Conservation (phyloP, 2,113 vertebrate genomes). For the Lethenteron camtschaticum region DNA sequence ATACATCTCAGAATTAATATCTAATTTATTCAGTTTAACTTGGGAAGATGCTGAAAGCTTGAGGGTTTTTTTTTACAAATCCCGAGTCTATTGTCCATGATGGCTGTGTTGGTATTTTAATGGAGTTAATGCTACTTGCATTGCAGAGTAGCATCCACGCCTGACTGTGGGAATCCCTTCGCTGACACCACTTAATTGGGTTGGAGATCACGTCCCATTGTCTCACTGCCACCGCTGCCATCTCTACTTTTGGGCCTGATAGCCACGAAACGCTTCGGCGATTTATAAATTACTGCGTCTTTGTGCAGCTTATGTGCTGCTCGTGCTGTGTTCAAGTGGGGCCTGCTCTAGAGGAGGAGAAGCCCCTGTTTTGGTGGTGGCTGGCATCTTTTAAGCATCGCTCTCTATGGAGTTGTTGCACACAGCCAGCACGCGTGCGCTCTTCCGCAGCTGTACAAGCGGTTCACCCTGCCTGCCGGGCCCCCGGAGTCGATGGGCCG, state of each 20-base stretch:
- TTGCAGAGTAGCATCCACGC: no score
- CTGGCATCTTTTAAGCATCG: neutral
- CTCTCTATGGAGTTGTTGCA: neutral
- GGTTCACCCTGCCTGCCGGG: conserved; percentile 39
- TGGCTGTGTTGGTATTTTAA: no score
- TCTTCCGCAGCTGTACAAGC: conserved; percentile 47
- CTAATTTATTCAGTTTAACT: no score
- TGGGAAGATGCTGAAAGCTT: no score
- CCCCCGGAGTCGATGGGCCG: conserved; percentile 57
- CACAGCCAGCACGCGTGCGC: conserved; percentile 6
- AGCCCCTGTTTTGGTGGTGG: neutral
- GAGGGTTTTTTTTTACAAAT: no score
- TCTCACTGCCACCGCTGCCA: no score
- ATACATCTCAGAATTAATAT: no score
- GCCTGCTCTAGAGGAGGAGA: neutral
- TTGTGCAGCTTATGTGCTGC: neutral
- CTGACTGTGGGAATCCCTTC: no score
- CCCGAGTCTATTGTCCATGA: no score
- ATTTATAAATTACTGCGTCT: neutral
- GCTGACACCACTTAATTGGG: no score
- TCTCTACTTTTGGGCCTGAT: neutral
- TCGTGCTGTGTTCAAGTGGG: neutral
- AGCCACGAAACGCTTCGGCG: neutral
- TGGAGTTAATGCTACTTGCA: no score
- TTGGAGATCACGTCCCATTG: no score